phyloP scores from a whole-genome alignment of 2,888 invertebrate genomes.

The Andrena dorsata region DNA sequence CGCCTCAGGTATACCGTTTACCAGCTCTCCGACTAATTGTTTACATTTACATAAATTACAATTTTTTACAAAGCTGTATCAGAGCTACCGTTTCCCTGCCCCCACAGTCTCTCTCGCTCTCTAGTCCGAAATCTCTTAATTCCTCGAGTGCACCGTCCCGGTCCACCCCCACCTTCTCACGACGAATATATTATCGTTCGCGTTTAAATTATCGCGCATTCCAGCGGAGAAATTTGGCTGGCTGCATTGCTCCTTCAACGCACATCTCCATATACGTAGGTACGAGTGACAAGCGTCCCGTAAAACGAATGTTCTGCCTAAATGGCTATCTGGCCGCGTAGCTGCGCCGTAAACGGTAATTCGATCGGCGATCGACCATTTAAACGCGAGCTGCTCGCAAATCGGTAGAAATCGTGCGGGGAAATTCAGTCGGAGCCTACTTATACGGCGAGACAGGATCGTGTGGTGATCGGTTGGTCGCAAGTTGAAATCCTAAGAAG shows the following conservation, averaged over 20 bases:
- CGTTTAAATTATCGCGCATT: neutral
- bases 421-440: conserved; percentile 8
- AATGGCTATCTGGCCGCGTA: neutral
- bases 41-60: conserved; percentile 20
- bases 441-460: conserved; percentile 6
- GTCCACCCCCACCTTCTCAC: neutral
- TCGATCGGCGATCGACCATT: conserved; percentile 3
- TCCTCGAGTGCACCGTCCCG: neutral
- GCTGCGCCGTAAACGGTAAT: conserved; percentile 10
- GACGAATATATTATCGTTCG: neutral
- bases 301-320: neutral
- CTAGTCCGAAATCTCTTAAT: neutral
- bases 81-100: neutral
- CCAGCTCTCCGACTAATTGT: conserved; percentile 33
- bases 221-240: neutral
- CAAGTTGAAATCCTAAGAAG: conserved; percentile 17
- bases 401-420: conserved; percentile 3
- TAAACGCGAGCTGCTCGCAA: neutral
- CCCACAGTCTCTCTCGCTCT: neutral
- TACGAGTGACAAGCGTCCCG: neutral
- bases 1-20: conserved; percentile 43
- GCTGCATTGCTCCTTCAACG: neutral
- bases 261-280: conserved; percentile 4
- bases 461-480: neutral
- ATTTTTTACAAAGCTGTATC: neutral